A percentile compares a stretch with the other conserved stretches of the same genome.
Evolutionary conservation across 92 coral and sea anemone species (phyloP).

Genomic region (Nematostella vectensis): DNA sequence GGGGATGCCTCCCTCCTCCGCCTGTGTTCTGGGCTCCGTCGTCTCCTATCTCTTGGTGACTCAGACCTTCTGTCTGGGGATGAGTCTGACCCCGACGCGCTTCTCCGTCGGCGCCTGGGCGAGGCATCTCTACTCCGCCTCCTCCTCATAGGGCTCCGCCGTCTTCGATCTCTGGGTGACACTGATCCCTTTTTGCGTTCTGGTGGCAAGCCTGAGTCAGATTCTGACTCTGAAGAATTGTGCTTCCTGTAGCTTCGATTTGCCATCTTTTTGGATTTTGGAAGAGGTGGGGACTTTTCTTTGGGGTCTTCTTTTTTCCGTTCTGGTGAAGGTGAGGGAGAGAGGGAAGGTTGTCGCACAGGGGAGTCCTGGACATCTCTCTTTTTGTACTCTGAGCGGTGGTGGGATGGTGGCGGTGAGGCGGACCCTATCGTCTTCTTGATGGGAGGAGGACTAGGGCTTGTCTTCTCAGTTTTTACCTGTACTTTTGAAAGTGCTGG

Average conservation of each 20-base stretch:
- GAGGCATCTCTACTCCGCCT: conserved; percentile 25
- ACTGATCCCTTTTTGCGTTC: conserved; percentile 55
- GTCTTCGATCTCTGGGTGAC: conserved; percentile 47
- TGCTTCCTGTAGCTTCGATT: conserved; percentile 85
- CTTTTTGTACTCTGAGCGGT: conserved; percentile 68
- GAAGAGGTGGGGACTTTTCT: conserved; percentile 53
- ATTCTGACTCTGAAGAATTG: conserved; percentile 74
- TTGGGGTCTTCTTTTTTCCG: conserved; percentile 46
- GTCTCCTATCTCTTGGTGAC: conserved; percentile 50
- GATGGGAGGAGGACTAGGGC: conserved; percentile 13
- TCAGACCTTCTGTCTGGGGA: conserved; percentile 75
- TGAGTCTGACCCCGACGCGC: conserved; percentile 30
- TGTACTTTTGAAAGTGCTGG: conserved; percentile 18
- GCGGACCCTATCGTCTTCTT: conserved; percentile 30
- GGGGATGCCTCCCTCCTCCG: conserved; percentile 1
- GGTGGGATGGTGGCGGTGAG: conserved; percentile 82
- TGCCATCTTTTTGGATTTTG: conserved; percentile 77
- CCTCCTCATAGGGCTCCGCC: conserved; percentile 51
- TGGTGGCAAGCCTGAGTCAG: conserved; percentile 72
- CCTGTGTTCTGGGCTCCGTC: conserved; percentile 53
- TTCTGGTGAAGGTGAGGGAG: conserved; percentile 78
- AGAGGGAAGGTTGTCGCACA: conserved; percentile 71
- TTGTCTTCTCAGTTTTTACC: conserved; percentile 24
- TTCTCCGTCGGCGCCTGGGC: no score
- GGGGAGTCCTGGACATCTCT: conserved; percentile 60